A percentile compares a stretch with the other conserved stretches of the same genome.
These are phyloP conservation scores for Nomada ferruginata DNA, from an alignment of 2,888 invertebrate species.

Conservation along the genomic window DNA sequence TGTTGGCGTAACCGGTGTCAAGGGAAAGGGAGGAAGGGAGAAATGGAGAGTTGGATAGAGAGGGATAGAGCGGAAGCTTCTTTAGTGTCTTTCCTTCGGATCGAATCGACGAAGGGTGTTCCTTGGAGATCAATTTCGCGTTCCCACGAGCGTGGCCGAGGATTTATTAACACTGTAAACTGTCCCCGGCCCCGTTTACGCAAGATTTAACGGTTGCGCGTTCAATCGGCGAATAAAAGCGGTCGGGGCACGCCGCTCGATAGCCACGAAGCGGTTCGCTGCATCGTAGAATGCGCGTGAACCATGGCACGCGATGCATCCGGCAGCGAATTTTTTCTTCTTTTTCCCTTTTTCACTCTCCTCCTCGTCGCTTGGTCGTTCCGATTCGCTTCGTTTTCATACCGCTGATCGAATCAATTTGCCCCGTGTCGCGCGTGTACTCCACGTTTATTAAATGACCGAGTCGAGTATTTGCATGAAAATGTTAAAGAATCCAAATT, in stretches of 20 bases:
- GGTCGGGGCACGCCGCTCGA: conserved; percentile 9
- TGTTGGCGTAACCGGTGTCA: background rate
- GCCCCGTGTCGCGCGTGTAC: conserved; percentile 28
- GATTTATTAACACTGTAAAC: conserved; percentile 48
- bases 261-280: background rate
- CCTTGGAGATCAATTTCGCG: conserved; percentile 55
- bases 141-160: conserved; percentile 7
- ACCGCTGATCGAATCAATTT: conserved; percentile 59
- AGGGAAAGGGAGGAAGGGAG: background rate
- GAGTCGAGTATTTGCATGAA: conserved; percentile 28
- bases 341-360: background rate
- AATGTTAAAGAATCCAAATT: conserved; percentile 58
- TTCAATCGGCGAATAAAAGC: conserved; percentile 40
- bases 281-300: conserved; percentile 5
- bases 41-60: no score
- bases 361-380: background rate
- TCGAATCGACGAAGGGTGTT: conserved; percentile 3
- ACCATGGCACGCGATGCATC: conserved; percentile 21
- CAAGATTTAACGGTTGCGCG: conserved; percentile 31
- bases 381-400: conserved; percentile 43
- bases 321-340: conserved; percentile 22
- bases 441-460: conserved; percentile 49
- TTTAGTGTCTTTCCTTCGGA: conserved; percentile 32
- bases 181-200: conserved; percentile 15
- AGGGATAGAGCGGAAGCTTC: background rate